A percentile compares a stretch with the other conserved stretches of the same genome.
Evolutionary conservation across 1,140 invertebrate genomes (phyloP).

Genomic region (Trichonephila inaurata): DNA sequence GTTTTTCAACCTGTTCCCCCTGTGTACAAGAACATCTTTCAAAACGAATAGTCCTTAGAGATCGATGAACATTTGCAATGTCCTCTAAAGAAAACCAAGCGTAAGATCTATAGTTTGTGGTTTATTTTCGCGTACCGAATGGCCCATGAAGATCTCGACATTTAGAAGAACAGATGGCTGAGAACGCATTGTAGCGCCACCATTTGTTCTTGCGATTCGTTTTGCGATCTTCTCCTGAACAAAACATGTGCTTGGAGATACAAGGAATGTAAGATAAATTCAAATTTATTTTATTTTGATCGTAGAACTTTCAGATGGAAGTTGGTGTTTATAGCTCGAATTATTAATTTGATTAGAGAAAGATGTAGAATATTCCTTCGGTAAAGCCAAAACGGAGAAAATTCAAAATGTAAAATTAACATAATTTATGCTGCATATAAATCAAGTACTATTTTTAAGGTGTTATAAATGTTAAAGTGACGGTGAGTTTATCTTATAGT

Average conservation of each 20-base stretch:
- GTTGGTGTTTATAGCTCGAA: no score
- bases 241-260: constrained; percentile 7
- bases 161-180: constrained; percentile 29
- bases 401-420: no score
- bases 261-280: not conserved
- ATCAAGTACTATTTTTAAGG: no score
- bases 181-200: not conserved
- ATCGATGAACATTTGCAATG: constrained; percentile 71
- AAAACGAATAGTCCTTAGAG: constrained; percentile 60
- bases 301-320: not conserved
- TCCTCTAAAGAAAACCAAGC: constrained; percentile 48
- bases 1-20: constrained; percentile 70
- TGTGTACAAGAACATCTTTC: constrained; percentile 66
- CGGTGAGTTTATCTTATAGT: no score
- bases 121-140: constrained; percentile 56
- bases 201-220: not conserved
- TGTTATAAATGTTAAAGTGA: no score
- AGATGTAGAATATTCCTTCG: no score
- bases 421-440: no score
- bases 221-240: not conserved
- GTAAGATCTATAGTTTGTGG: constrained; percentile 19
- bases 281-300: not conserved
- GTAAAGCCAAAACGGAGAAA: no score
- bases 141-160: constrained; percentile 31
- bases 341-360: no score